phyloP scores from a whole-genome alignment of 1,140 invertebrate genomes.

The Oreohelix idahoensis region DNA sequence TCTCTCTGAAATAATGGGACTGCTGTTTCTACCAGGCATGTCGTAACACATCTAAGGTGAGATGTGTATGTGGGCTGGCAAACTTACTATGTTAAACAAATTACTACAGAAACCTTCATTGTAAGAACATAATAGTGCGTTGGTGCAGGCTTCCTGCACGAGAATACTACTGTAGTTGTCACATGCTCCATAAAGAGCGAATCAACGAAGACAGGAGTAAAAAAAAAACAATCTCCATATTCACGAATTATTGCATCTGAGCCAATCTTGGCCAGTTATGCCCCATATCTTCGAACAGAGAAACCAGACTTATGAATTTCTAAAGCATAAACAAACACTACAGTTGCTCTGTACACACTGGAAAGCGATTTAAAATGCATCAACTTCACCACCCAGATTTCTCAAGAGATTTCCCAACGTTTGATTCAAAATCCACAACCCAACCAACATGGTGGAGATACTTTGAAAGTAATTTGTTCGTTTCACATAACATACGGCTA shows the following conservation, averaged over 20 bases:
- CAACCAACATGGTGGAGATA: not conserved
- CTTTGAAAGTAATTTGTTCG: slow-evolving; percentile 4
- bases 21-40: too few species aligned
- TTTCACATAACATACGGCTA: not conserved
- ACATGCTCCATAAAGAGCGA: too few species aligned
- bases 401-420: not conserved
- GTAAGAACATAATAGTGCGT: too few species aligned
- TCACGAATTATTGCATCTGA: not conserved
- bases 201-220: too few species aligned
- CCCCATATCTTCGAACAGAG: not conserved
- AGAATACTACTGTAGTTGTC: too few species aligned
- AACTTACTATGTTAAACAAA: too few species aligned
- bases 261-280: not conserved
- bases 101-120: too few species aligned
- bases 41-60: too few species aligned
- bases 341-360: not conserved
- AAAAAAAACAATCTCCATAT: too few species aligned
- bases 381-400: slow-evolving; percentile 1
- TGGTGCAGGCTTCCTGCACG: too few species aligned
- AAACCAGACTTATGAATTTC: not conserved
- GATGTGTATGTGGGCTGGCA: too few species aligned
- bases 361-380: not conserved
- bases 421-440: not conserved
- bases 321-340: not conserved
- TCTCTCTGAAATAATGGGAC: too few species aligned